Conservation (phyloP, 2,888 invertebrate genomes). For the Hipparchia sbordonii region DNA sequence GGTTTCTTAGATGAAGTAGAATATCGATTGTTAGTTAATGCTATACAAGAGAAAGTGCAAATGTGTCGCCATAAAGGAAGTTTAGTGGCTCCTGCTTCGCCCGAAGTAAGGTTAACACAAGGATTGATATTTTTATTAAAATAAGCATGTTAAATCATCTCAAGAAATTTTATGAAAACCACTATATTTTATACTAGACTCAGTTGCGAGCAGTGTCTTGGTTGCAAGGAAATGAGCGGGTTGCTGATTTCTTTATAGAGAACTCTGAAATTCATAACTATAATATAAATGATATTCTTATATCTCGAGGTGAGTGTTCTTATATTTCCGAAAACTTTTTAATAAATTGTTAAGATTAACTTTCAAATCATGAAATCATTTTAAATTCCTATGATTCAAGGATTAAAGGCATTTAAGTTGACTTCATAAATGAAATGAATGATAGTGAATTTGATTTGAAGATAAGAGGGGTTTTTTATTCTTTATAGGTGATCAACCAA, state of each 20-base stretch:
- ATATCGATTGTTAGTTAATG: conserved; percentile 72
- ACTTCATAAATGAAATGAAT: no score
- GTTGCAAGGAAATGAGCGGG: conserved; percentile 72
- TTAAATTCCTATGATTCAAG: no score
- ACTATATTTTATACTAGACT: conserved; percentile 51
- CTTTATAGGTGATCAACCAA: conserved; percentile 62
- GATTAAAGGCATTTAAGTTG: no score
- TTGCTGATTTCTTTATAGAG: conserved; percentile 72
- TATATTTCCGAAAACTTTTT: not conserved
- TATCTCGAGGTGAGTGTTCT: conserved; percentile 62
- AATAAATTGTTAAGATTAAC: not conserved
- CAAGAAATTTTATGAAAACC: not conserved
- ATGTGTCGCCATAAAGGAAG: conserved; percentile 71
- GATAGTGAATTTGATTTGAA: no score
- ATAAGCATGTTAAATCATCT: not conserved
- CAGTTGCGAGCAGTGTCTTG: conserved; percentile 72
- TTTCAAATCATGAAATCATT: no score
- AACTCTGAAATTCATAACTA: conserved; percentile 70
- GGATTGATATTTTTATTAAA: not conserved
- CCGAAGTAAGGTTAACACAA: conserved; percentile 57
- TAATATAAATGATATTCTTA: conserved; percentile 67
- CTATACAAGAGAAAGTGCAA: conserved; percentile 82
- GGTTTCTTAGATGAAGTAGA: conserved; percentile 84
- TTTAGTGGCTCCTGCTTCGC: conserved; percentile 75
- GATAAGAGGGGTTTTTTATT: not conserved